A percentile compares a stretch with the other conserved stretches of the same genome.
These are phyloP conservation scores for Sussaba pulchella DNA, from an alignment of 2,888 invertebrate genomes.

Conservation along the genomic window DNA sequence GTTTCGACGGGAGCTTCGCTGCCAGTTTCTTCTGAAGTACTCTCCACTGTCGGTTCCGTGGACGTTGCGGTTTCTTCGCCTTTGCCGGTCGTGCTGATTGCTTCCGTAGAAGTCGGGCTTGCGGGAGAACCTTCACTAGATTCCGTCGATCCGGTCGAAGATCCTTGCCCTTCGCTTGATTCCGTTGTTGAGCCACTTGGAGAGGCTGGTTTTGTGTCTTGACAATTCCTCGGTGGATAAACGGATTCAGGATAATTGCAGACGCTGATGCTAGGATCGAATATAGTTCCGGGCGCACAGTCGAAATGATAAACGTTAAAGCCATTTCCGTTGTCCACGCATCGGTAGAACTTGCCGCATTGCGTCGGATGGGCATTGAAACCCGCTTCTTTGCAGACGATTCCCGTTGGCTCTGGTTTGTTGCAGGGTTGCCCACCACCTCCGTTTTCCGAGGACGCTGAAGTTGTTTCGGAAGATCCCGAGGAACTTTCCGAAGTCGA, in stretches of 20 bases:
- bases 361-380: constrained; percentile 87
- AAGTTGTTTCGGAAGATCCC: constrained; percentile 51
- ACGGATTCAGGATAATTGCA: constrained; percentile 89
- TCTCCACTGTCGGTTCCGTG: constrained; percentile 48
- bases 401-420: constrained; percentile 71
- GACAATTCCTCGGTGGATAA: constrained; percentile 85
- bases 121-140: not conserved
- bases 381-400: constrained; percentile 86
- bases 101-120: constrained; percentile 24
- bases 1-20: constrained; percentile 49
- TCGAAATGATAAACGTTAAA: constrained; percentile 89
- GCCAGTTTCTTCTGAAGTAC: constrained; percentile 48
- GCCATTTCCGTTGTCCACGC: constrained; percentile 87
- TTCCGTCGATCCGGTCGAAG: constrained; percentile 55
- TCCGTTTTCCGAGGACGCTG: constrained; percentile 42
- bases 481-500: constrained; percentile 21
- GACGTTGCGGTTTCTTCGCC: constrained; percentile 21
- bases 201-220: constrained; percentile 24
- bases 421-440: constrained; percentile 54
- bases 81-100: constrained; percentile 17
- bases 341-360: constrained; percentile 89
- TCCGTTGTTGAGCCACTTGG: not conserved
- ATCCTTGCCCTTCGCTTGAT: constrained; percentile 38
- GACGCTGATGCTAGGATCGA: constrained; percentile 88
- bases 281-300: constrained; percentile 90